Percentiles rank a stretch among this genome's conserved stretches.
These are phyloP conservation scores for Taenioides sp. DNA, from an alignment of 2,797 vertebrate genomes.

Conservation along the genomic window DNA sequence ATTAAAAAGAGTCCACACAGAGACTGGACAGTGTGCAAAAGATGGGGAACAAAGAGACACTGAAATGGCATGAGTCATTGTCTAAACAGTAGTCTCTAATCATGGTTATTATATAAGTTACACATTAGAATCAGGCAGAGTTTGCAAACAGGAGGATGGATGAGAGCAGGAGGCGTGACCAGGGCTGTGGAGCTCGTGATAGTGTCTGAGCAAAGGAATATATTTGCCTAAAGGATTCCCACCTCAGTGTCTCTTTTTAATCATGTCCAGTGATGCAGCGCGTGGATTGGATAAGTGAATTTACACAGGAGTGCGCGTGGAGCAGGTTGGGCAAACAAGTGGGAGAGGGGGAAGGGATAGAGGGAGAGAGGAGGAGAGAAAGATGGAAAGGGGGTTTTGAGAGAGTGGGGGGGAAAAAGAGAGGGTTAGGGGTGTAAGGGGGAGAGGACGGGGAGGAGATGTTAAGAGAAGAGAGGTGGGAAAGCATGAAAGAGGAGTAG, in stretches of 20 bases:
- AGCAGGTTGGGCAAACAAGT: slow-evolving; percentile 41
- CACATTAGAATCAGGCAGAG: slow-evolving; percentile 58
- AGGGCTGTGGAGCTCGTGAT: slow-evolving; percentile 37
- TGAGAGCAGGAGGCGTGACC: slow-evolving; percentile 34
- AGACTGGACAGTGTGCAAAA: no score
- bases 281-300: slow-evolving; percentile 52
- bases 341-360: not conserved
- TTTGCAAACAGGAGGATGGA: slow-evolving; percentile 45
- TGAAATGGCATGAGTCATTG: slow-evolving; percentile 34
- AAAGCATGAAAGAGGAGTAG: not conserved
- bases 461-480: not conserved
- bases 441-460: not conserved
- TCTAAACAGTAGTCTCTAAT: slow-evolving; percentile 55
- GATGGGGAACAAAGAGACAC: not conserved
- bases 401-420: not conserved
- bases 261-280: slow-evolving; percentile 62
- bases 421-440: not conserved
- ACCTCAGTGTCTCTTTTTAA: slow-evolving; percentile 65
- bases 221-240: slow-evolving; percentile 61
- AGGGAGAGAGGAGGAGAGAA: slow-evolving; percentile 5
- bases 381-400: slow-evolving; percentile 16
- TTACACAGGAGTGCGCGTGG: slow-evolving; percentile 61
- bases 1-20: no score
- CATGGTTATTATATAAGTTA: slow-evolving; percentile 55
- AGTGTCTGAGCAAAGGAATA: slow-evolving; percentile 59